Evolutionary conservation across 2,888 invertebrate species (phyloP).

Genomic region (Sarcophaga carnaria): DNA sequence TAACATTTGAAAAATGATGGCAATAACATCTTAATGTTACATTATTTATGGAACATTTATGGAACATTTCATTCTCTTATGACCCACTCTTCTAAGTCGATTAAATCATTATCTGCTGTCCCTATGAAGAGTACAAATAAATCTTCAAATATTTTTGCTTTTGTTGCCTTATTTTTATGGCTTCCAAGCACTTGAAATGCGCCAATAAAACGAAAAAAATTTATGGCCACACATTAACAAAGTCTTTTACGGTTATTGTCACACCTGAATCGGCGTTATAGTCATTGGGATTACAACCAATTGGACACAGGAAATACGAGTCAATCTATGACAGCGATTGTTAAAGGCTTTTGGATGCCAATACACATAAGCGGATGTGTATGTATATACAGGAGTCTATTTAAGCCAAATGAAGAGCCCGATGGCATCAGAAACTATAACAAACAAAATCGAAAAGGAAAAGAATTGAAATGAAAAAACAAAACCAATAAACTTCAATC

Average conservation of each 20-base stretch:
- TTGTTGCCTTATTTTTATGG: slow-evolving; percentile 24
- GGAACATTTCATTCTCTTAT: neutral
- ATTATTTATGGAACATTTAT: neutral
- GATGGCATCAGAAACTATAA: neutral
- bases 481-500: slow-evolving; percentile 73
- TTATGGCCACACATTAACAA: slow-evolving; percentile 71
- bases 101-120: slow-evolving; percentile 49
- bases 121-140: slow-evolving; percentile 61
- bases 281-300: slow-evolving; percentile 22
- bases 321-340: slow-evolving; percentile 55
- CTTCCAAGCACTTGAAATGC: too few relatives aligned
- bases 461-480: slow-evolving; percentile 37
- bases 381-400: neutral
- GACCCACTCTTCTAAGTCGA: neutral
- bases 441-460: slow-evolving; percentile 31
- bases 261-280: slow-evolving; percentile 71
- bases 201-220: slow-evolving; percentile 31
- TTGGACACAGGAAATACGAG: slow-evolving; percentile 48
- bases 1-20: neutral
- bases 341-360: neutral
- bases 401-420: slow-evolving; percentile 36
- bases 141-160: slow-evolving; percentile 42
- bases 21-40: neutral
- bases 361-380: neutral
- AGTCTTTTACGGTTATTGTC: slow-evolving; percentile 73